Percentiles rank a stretch among this genome's conserved stretches.
These are phyloP conservation scores for Mionectes olivaceus DNA, from an alignment of 2,797 vertebrate genomes.

Conservation along the genomic window DNA sequence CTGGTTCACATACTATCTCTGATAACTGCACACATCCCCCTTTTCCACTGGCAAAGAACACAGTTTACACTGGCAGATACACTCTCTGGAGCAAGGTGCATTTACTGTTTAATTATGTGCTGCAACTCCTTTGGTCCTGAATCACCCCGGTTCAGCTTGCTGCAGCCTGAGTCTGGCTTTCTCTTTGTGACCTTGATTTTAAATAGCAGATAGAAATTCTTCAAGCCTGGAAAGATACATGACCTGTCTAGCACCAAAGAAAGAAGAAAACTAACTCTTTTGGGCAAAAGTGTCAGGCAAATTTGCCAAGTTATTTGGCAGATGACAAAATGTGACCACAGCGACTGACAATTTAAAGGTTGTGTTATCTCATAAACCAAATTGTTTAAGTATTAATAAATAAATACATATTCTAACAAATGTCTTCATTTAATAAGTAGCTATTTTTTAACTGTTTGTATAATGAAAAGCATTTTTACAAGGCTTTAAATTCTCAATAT, in stretches of 20 bases:
- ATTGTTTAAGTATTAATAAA: background rate
- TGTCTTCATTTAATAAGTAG: background rate
- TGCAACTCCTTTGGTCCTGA: conserved; percentile 20
- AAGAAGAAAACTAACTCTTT: conserved; percentile 57
- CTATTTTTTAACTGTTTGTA: background rate
- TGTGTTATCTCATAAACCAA: background rate
- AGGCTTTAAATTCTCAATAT: background rate
- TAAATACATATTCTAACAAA: background rate
- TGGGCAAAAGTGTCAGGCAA: conserved; percentile 29
- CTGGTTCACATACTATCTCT: accelerated
- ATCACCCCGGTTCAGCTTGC: background rate
- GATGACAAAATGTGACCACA: background rate
- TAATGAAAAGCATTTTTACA: background rate
- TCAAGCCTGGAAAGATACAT: conserved; percentile 53
- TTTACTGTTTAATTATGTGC: conserved; percentile 27
- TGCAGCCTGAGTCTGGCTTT: conserved; percentile 44
- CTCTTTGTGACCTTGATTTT: conserved; percentile 56
- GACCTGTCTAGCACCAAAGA: conserved; percentile 62
- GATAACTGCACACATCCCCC: accelerated
- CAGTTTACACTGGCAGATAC: background rate
- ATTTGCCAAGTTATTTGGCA: conserved; percentile 6
- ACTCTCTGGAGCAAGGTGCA: background rate
- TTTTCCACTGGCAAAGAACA: background rate
- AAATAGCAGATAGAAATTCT: conserved; percentile 63
- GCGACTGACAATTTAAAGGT: background rate